Conservation (phyloP, 2,113 vertebrate genomes). For the Pteropus alecto region DNA sequence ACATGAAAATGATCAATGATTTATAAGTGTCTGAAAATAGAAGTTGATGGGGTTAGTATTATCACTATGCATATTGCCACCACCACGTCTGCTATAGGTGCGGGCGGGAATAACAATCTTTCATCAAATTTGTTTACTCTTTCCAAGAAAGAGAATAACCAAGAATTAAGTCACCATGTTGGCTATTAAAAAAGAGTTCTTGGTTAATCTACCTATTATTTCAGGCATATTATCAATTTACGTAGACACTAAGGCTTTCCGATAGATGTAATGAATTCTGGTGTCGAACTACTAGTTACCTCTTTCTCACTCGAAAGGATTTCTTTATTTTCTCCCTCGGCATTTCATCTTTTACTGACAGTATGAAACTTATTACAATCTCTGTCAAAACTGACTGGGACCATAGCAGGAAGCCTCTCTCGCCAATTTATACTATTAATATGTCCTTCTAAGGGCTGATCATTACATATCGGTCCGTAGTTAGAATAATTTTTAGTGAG, state of each 20-base stretch:
- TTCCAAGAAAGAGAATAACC: neutral
- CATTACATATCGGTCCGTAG: neutral
- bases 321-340: neutral
- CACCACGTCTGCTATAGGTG: neutral
- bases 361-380: neutral
- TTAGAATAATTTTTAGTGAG: neutral
- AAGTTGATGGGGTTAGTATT: neutral
- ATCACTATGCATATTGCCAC: neutral
- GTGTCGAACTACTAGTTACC: neutral
- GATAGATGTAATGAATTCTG: too few species aligned
- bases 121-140: neutral
- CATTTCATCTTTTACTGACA: neutral
- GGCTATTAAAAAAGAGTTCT: neutral
- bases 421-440: neutral
- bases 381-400: neutral
- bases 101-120: neutral
- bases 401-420: neutral
- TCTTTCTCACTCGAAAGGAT: neutral
- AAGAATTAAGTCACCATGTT: neutral
- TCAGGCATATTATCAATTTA: neutral
- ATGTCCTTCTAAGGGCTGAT: neutral
- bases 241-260: neutral
- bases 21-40: neutral
- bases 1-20: neutral
- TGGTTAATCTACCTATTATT: neutral